Percentiles rank a stretch among this genome's conserved stretches.
Evolutionary conservation across 2,888 invertebrate genomes (phyloP).

Genomic region (Ormyrus labotus): DNA sequence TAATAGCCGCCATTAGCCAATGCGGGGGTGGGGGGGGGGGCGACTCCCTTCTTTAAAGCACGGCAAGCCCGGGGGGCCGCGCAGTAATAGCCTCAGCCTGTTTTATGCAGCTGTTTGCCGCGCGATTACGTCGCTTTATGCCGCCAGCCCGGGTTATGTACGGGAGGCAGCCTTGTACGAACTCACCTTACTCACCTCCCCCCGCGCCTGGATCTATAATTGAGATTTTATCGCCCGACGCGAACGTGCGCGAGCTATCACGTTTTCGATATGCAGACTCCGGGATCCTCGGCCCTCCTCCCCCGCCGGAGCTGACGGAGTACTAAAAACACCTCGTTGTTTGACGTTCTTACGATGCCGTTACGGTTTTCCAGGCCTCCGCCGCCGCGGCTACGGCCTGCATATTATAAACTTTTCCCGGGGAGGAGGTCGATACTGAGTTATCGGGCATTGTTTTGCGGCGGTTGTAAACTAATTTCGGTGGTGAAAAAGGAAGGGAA

Average conservation of each 20-base stretch:
- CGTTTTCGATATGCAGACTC: conserved; percentile 20
- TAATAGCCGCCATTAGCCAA: conserved; percentile 64
- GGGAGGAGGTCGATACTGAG: neutral
- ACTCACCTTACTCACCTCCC: neutral
- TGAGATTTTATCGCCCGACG: conserved; percentile 64
- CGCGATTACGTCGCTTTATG: conserved; percentile 66
- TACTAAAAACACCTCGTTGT: conserved; percentile 20
- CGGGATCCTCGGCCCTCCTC: neutral
- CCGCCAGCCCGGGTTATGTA: conserved; percentile 23
- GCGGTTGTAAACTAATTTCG: too few relatives aligned
- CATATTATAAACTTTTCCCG: conserved; percentile 29
- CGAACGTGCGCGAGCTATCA: neutral
- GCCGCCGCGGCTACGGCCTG: too few relatives aligned
- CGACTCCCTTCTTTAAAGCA: conserved; percentile 8
- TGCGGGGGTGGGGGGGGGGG: conserved; percentile 36
- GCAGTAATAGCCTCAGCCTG: conserved; percentile 61
- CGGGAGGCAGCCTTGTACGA: neutral
- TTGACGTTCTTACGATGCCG: conserved; percentile 11
- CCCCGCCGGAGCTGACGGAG: too few relatives aligned
- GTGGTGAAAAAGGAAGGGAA: too few relatives aligned
- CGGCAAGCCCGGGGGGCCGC: conserved; percentile 4
- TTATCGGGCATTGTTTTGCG: conserved; percentile 1
- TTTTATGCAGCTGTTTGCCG: conserved; percentile 66
- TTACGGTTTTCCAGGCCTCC: conserved; percentile 16
- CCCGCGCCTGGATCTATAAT: conserved; percentile 59